Percentiles rank a stretch among this genome's conserved stretches.
Evolutionary conservation across 37 sponge, comb jelly and placozoan genomes (phyloP).

Genomic region (Chondrilla cf. caribensis): DNA sequence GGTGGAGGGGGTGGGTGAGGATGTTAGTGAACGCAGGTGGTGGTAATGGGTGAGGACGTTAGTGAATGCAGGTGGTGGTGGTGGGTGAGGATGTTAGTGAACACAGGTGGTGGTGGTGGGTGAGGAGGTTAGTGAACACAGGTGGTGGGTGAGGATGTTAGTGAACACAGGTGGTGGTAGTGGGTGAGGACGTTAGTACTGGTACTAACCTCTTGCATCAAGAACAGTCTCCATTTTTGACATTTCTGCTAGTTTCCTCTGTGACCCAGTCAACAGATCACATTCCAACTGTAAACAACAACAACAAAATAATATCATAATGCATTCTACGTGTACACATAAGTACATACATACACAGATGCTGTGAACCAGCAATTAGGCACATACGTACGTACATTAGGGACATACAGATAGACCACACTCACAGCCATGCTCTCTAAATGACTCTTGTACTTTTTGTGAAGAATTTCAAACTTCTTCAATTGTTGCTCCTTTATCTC

Average conservation of each 20-base stretch:
- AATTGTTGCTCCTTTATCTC: background rate
- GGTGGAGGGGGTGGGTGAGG: background rate
- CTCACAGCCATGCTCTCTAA: slow-evolving; percentile 26
- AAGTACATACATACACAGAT: slow-evolving; percentile 1
- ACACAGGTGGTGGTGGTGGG: background rate
- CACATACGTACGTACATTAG: too few species aligned
- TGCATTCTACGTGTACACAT: too few species aligned
- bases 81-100: background rate
- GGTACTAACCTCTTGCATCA: background rate
- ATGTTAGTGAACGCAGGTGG: background rate
- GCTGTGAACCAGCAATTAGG: too few species aligned
- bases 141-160: background rate
- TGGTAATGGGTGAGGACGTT: background rate
- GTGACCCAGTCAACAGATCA: background rate
- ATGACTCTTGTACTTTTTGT: slow-evolving; percentile 10
- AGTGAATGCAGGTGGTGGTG: background rate
- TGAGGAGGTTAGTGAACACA: background rate
- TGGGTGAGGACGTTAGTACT: background rate
- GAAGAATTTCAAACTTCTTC: background rate
- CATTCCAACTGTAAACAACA: background rate
- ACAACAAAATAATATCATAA: too few species aligned
- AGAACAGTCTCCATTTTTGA: background rate
- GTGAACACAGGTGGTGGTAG: background rate
- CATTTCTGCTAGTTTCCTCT: background rate
- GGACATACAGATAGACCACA: too few species aligned